Percentiles rank a stretch among this genome's conserved stretches.
phyloP scores from a whole-genome alignment of 2,113 vertebrate genomes.

The Leucopsar rothschildi region DNA sequence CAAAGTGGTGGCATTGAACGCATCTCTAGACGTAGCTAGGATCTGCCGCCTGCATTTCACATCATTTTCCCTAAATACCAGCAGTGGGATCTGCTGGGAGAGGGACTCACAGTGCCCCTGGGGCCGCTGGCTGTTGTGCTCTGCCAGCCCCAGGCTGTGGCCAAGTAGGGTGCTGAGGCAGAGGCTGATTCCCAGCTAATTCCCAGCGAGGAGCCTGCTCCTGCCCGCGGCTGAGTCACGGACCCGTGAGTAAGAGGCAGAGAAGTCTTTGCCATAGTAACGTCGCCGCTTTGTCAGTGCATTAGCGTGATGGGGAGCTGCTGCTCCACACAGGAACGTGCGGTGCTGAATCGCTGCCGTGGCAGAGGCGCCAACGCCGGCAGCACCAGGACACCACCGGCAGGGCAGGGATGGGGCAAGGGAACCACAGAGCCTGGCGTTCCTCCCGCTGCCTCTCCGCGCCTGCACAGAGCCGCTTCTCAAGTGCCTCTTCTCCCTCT shows the following conservation, averaged over 20 bases:
- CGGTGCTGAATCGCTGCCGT: not conserved
- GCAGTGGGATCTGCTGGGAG: not conserved
- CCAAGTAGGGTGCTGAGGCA: constrained; percentile 13
- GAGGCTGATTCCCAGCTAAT: not conserved
- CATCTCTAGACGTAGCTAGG: not conserved
- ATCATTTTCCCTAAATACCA: not conserved
- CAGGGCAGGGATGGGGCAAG: rapidly evolving
- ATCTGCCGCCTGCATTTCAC: not conserved
- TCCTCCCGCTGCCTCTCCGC: rapidly evolving
- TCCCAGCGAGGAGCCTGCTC: constrained; percentile 29
- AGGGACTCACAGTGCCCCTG: not conserved
- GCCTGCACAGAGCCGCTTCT: not conserved
- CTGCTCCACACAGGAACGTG: constrained; percentile 33
- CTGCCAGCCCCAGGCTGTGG: not conserved
- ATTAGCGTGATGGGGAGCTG: constrained; percentile 16
- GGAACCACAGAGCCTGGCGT: not conserved
- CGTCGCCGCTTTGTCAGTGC: constrained; percentile 6
- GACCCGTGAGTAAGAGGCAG: constrained; percentile 56
- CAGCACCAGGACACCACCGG: not conserved
- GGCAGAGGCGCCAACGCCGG: not conserved
- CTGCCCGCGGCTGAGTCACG: constrained; percentile 50
- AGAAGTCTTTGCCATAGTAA: constrained; percentile 73
- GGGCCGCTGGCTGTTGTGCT: rapidly evolving
- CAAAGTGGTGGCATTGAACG: not conserved
- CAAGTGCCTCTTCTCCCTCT: not conserved